Conservation (phyloP, 2,888 invertebrate species). For the Diabrotica balteata region DNA sequence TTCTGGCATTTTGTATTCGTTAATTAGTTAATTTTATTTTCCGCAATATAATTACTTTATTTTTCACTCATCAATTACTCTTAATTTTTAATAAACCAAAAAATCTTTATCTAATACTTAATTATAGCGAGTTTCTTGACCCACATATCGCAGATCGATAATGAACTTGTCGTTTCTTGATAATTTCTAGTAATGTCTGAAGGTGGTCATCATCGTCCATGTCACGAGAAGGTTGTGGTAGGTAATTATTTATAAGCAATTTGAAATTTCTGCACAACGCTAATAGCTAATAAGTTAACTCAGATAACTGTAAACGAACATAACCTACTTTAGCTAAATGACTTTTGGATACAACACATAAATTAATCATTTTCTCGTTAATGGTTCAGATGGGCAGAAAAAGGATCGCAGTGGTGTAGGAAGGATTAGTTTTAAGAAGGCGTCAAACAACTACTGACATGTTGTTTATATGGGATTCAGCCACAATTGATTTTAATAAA, state of each 20-base stretch:
- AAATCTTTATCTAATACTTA: too few species aligned
- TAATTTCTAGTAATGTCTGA: slow-evolving; percentile 1
- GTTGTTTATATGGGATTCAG: too few species aligned
- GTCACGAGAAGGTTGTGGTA: slow-evolving; percentile 2
- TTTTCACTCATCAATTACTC: too few species aligned
- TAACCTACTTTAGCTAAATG: slow-evolving; percentile 17
- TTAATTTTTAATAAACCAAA: too few species aligned
- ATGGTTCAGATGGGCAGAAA: not conserved
- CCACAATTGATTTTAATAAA: too few species aligned
- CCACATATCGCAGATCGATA: not conserved
- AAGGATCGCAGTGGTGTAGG: too few species aligned
- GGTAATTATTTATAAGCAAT: slow-evolving; percentile 16
- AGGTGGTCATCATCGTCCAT: not conserved
- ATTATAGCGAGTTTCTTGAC: not conserved
- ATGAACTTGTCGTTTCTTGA: slow-evolving; percentile 1
- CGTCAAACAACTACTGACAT: too few species aligned
- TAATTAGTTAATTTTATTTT: too few species aligned
- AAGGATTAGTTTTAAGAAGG: too few species aligned
- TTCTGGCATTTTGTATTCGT: too few species aligned
- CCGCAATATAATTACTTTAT: too few species aligned
- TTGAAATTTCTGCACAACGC: slow-evolving; percentile 16
- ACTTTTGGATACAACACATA: not conserved
- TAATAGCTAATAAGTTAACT: slow-evolving; percentile 8
- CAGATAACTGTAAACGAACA: slow-evolving; percentile 21
- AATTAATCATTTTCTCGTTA: not conserved